phyloP scores from a whole-genome alignment of 2,113 vertebrate species.

The Rhabdornis inornatus region DNA sequence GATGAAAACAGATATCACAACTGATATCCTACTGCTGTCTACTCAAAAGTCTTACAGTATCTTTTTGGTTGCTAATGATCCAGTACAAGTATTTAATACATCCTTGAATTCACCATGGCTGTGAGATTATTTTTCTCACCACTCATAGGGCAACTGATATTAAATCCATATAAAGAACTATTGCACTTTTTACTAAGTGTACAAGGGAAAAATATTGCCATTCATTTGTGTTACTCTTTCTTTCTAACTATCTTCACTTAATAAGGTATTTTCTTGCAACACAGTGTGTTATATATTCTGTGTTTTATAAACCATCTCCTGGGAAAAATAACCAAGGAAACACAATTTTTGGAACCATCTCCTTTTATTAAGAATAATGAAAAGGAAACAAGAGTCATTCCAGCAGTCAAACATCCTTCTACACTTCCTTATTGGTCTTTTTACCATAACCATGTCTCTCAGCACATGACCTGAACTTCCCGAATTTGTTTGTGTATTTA shows the following conservation, averaged over 20 bases:
- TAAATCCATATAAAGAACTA: constrained; percentile 59
- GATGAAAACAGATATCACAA: neutral
- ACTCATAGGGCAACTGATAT: constrained; percentile 32
- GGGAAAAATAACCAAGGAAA: constrained; percentile 76
- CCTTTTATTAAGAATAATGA: constrained; percentile 79
- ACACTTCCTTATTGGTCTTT: constrained; percentile 58
- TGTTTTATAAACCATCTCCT: constrained; percentile 72
- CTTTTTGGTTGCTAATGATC: neutral
- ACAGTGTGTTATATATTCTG: constrained; percentile 56
- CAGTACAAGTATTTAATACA: neutral
- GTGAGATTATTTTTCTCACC: neutral
- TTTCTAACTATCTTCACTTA: constrained; percentile 72
- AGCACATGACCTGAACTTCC: neutral
- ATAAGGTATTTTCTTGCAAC: constrained; percentile 71
- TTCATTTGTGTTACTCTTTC: constrained; percentile 65
- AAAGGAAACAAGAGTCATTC: constrained; percentile 73
- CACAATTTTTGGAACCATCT: constrained; percentile 73
- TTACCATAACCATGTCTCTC: constrained; percentile 45
- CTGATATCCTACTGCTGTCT: neutral
- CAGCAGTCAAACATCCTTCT: constrained; percentile 68
- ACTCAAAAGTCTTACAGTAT: neutral
- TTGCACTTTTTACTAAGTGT: constrained; percentile 50
- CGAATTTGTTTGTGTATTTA: neutral
- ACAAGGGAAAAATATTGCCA: constrained; percentile 47
- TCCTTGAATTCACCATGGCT: neutral